phyloP scores from a whole-genome alignment of 1,140 invertebrate genomes.

The Caenorhabditis remanei region DNA sequence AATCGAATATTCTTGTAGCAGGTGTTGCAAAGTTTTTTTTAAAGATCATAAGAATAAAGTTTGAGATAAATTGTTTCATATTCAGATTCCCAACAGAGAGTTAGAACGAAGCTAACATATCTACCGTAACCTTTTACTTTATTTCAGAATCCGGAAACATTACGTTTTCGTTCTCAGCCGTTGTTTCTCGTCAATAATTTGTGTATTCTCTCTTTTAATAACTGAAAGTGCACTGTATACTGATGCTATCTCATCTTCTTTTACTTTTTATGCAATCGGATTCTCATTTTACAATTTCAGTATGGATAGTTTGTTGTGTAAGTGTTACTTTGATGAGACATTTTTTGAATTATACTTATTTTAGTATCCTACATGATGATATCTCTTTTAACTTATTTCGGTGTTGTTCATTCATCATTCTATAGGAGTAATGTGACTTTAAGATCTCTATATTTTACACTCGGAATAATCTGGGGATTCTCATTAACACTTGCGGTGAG shows the following conservation, averaged over 20 bases:
- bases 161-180: constrained; percentile 21
- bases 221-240: background rate
- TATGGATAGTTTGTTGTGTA: constrained; percentile 27
- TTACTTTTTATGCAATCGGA: constrained; percentile 1
- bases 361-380: constrained; percentile 22
- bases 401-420: background rate
- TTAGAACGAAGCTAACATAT: background rate
- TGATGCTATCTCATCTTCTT: background rate
- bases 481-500: background rate
- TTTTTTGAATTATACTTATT: background rate
- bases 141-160: constrained; percentile 28
- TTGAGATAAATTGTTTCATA: too few relatives aligned
- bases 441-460: background rate
- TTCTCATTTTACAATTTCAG: constrained; percentile 28
- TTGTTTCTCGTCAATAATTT: background rate
- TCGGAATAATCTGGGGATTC: background rate
- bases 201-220: background rate
- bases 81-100: background rate
- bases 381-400: constrained; percentile 10
- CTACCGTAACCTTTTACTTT: background rate
- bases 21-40: too few relatives aligned
- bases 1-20: background rate
- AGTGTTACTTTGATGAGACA: background rate
- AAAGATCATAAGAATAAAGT: too few relatives aligned
- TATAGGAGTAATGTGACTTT: background rate